phyloP scores from a whole-genome alignment of 1,140 invertebrate genomes.

The Xylocopa sonorina region DNA sequence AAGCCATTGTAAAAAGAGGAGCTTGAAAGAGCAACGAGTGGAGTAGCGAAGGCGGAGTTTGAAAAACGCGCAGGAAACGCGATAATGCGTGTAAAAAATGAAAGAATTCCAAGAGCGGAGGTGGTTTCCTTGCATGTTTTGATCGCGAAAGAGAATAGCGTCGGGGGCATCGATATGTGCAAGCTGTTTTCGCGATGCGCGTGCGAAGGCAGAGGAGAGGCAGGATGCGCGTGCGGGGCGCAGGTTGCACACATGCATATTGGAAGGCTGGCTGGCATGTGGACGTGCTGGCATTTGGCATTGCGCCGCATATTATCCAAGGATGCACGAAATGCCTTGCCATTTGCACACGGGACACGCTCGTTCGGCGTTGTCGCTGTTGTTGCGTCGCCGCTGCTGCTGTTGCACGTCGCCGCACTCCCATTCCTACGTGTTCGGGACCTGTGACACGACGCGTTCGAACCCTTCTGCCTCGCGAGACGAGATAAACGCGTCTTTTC shows the following conservation, averaged over 20 bases:
- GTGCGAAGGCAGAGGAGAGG: constrained; percentile 33
- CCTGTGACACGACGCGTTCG: constrained; percentile 44
- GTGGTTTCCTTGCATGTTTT: no score
- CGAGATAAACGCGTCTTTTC: constrained; percentile 12
- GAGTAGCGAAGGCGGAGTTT: no score
- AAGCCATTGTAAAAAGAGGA: no score
- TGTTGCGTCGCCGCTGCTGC: constrained; percentile 44
- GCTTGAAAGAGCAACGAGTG: no score
- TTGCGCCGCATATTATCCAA: constrained; percentile 79
- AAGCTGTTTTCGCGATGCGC: constrained; percentile 48
- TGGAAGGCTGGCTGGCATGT: constrained; percentile 54
- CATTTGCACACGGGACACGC: constrained; percentile 75
- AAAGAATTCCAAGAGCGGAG: no score
- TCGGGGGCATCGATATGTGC: constrained; percentile 18
- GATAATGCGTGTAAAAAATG: no score
- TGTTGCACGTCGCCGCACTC: constrained; percentile 45
- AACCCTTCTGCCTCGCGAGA: constrained; percentile 10
- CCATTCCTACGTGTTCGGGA: constrained; percentile 61
- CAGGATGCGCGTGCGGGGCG: constrained; percentile 48
- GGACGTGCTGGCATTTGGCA: constrained; percentile 78
- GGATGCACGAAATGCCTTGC: constrained; percentile 76
- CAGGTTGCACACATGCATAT: constrained; percentile 61
- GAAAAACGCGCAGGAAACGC: no score
- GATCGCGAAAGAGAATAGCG: background rate
- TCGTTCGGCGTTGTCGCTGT: constrained; percentile 55